Evolutionary conservation across 2,113 vertebrate genomes (phyloP).

Genomic region (Pteronura brasiliensis): DNA sequence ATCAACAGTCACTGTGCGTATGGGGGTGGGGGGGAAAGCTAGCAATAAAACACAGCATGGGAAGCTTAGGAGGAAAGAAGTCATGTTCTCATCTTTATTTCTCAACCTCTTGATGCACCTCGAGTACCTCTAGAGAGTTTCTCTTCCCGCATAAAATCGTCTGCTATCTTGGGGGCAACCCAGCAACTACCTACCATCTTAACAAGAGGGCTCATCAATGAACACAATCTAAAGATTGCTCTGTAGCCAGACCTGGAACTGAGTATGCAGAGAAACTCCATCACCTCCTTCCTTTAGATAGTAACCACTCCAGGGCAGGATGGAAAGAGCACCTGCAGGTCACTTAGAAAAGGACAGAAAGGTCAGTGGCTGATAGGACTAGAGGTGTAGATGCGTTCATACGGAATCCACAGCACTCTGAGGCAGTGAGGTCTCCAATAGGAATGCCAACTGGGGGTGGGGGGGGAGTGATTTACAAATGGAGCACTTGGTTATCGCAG

Average conservation of each 20-base stretch:
- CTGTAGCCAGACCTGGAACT: not conserved
- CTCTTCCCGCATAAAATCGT: not conserved
- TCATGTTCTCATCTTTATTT: not conserved
- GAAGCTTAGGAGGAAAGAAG: not conserved
- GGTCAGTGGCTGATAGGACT: not conserved
- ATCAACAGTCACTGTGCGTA: constrained; percentile 19
- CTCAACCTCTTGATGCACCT: not conserved
- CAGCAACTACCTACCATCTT: not conserved
- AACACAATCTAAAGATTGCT: not conserved
- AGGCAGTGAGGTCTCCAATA: not conserved
- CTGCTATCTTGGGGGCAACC: not conserved
- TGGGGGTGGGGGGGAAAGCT: not conserved
- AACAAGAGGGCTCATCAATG: not conserved
- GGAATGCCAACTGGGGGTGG: not conserved
- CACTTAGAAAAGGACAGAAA: not conserved
- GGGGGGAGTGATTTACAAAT: not conserved
- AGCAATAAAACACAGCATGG: not conserved
- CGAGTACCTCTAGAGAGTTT: not conserved
- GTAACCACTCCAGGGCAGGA: rapidly evolving
- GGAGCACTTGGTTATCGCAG: not conserved
- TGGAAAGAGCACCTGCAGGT: not conserved
- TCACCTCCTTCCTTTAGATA: not conserved
- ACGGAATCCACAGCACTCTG: not conserved
- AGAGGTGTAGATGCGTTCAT: not conserved
- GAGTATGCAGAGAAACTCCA: not conserved